Conservation (phyloP, 2,113 vertebrate species). For the Eretmochelys imbricata region DNA sequence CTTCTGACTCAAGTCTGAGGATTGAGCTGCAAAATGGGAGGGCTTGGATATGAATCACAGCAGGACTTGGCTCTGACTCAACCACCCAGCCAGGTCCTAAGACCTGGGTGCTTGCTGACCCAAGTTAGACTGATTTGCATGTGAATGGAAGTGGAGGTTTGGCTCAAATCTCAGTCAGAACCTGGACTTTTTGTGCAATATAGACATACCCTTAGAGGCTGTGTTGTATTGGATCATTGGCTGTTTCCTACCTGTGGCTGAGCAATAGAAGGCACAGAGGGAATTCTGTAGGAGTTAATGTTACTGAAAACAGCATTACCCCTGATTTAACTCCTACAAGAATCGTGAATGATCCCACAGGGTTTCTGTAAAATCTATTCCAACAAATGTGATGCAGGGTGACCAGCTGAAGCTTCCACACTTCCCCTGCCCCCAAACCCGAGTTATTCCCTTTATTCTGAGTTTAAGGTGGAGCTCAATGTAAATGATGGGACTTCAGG, state of each 20-base stretch:
- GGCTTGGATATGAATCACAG: not conserved
- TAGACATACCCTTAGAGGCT: not conserved
- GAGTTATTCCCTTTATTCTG: not conserved
- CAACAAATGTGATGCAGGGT: not conserved
- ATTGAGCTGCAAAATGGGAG: not conserved
- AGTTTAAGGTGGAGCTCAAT: not conserved
- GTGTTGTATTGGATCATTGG: not conserved
- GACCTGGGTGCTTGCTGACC: not conserved
- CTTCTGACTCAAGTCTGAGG: not conserved
- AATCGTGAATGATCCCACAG: no score
- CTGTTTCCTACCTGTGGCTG: not conserved
- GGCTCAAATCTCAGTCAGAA: not conserved
- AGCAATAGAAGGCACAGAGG: not conserved
- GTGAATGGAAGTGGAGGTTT: not conserved
- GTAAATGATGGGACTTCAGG: not conserved
- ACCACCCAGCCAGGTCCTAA: not conserved
- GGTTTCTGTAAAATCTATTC: not conserved
- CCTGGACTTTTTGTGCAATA: not conserved
- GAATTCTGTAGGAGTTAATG: not conserved
- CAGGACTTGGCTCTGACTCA: not conserved
- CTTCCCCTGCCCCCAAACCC: not conserved
- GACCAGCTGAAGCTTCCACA: not conserved
- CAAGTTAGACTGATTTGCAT: not conserved
- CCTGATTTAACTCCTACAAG: not conserved
- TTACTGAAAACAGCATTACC: not conserved